Percentiles rank a stretch among this genome's conserved stretches.
Evolutionary conservation across 2,113 vertebrate genomes (phyloP).

Genomic region (Agapornis roseicollis): DNA sequence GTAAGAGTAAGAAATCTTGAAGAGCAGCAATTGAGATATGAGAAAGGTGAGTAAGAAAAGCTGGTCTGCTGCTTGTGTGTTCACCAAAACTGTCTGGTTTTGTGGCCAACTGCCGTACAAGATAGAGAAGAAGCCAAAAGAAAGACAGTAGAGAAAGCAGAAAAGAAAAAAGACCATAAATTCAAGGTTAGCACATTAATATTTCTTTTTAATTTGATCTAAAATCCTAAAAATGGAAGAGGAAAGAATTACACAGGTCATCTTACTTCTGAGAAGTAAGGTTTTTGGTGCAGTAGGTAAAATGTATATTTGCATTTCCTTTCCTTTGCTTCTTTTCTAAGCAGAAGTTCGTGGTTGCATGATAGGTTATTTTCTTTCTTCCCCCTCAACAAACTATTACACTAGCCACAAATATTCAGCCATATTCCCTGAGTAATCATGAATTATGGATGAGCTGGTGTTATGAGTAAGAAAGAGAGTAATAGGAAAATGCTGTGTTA

Average conservation of each 20-base stretch:
- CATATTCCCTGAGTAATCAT: neutral
- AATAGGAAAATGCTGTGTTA: neutral
- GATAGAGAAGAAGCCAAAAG: neutral
- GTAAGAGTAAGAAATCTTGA: neutral
- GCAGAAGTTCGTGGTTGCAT: neutral
- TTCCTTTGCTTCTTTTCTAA: neutral
- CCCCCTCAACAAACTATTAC: neutral
- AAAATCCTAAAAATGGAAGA: neutral
- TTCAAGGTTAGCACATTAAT: neutral
- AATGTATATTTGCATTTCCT: neutral
- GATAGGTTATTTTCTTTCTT: neutral
- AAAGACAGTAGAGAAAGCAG: neutral
- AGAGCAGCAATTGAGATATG: neutral
- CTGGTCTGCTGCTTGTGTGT: neutral
- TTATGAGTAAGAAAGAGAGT: neutral
- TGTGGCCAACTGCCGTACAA: neutral
- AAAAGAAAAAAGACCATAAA: neutral
- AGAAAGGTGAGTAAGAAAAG: neutral
- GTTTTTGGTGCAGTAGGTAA: neutral
- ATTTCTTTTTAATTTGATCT: neutral
- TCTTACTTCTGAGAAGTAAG: neutral
- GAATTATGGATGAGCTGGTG: neutral
- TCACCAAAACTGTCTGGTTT: neutral
- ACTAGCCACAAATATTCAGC: neutral
- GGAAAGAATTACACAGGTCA: neutral